phyloP scores from a whole-genome alignment of 2,113 vertebrate genomes.

The Hydrolagus affinis region DNA sequence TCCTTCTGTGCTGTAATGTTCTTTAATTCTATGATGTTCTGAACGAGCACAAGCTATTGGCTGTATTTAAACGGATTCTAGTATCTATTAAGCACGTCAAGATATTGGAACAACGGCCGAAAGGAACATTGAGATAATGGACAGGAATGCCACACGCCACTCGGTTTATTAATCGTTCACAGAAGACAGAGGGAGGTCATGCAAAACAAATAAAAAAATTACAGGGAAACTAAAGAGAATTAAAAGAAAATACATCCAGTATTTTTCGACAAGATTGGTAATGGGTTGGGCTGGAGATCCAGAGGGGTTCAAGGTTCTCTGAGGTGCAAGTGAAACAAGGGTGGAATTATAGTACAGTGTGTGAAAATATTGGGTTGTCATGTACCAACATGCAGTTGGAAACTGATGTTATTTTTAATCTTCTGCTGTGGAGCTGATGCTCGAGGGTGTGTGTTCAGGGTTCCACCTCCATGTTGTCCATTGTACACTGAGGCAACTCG shows the following conservation, averaged over 20 bases:
- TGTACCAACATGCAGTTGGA: background rate
- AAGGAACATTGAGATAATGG: background rate
- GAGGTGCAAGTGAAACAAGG: background rate
- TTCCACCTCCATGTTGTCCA: slow-evolving; percentile 74
- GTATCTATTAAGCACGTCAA: background rate
- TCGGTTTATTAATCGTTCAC: slow-evolving; percentile 22
- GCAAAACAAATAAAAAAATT: slow-evolving; percentile 12
- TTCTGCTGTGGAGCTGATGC: background rate
- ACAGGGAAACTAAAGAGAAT: background rate
- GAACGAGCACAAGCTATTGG: too few species aligned
- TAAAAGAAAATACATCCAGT: background rate
- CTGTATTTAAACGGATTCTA: too few species aligned
- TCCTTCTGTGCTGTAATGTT: too few species aligned
- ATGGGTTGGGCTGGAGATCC: background rate
- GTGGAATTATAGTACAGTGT: background rate
- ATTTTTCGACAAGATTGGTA: background rate
- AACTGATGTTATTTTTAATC: background rate
- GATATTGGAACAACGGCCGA: background rate
- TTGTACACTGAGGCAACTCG: slow-evolving; percentile 66
- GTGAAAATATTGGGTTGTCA: background rate
- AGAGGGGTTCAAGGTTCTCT: background rate
- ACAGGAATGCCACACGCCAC: background rate
- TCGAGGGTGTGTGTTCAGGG: slow-evolving; percentile 51
- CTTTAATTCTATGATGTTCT: too few species aligned
- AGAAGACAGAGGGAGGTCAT: background rate